Base-by-base conservation (phyloP, 1,140 invertebrate species). In the Brachionus sp. region DNA sequence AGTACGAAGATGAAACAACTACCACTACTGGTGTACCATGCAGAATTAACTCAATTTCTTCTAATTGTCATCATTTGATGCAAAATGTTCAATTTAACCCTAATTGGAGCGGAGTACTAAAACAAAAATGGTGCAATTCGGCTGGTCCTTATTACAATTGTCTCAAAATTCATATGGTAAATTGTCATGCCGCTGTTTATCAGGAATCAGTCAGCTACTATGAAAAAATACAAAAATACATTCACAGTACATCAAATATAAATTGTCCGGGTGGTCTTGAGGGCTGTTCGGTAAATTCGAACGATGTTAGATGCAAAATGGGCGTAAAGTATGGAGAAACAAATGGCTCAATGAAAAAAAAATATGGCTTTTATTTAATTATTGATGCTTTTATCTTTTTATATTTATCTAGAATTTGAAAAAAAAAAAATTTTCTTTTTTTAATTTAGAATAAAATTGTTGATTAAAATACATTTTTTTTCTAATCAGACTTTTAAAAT, bases 141-240 rank as follows among this genome's bases (percentile, higher is more conserved):
- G 66, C 68, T n/a, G 19, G 37, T 16, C 5, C 12, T 37, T 83
- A 53, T 64, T 53, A 75, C 35, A 46, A 33, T 53, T 83, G 82
- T 64, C 13, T 75, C 3, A 73, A 62, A 57, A 13, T 25, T 9
- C 68, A 37, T 19, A 33, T 83, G 29, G 6, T 42, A 3, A 83
- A 83, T 13, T 83, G 82, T 75, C 5, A 25, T 19, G 80, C n/a
- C 0, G 37, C 42, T 10, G 9, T 46, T n/a, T 83, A 42, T 53
- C 39, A 46, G 16, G 80, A 83, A 19, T 66, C 64, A 23, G 25
- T 83, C 4, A 44, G 39, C 35, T 83, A 83, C 23, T 83, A 83
- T 83, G 80, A 83, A 46, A 83, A 83, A 83, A 68, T 83, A 10
- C 80, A 83, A 68, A 83, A 83, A 25, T 66, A 68, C 23, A 66